Evolutionary conservation across 2,888 invertebrate species (phyloP), one percentile per base, ranked within the genome.

Genomic region (Dicyrtoma fusca): DNA sequence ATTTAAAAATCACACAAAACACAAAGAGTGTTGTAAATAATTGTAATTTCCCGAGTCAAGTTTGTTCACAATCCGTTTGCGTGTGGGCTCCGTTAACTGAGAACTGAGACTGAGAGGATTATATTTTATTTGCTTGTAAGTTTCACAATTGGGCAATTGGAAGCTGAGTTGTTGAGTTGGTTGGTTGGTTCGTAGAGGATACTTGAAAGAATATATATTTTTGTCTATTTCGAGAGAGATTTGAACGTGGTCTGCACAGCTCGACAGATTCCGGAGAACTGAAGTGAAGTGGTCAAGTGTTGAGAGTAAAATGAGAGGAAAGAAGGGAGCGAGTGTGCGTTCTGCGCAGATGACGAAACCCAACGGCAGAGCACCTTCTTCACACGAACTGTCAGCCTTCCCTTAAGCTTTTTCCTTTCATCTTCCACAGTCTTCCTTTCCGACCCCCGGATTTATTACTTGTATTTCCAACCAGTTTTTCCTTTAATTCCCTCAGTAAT

Each of bases 271-370:
- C 11, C 44, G 19, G 19, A 59, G 69, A 69, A 69, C 69, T 69
- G 69, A 69, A 57, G 69, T 69, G 57, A 59, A 69, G 34, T 34
- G 17, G 42, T 45, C 21, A 45, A 69, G 55, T 17, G n/a, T n/a
- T 57, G 2, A 51, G 69, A 21, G 44, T 69, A 44, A 69, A 69
- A 53, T 69, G 69, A 69, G 57, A 23, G 19, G 64, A 19, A 13
- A 45, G 44, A 53, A 4, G 11, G n/a, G 42, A 21, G 21, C 19
- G 61, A 26, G 57, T 57, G 13, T 21, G 26, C 25, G 25, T 25
- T 23, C 57, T 57, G 57, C 57, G 57, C 57, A 57, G 57, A 57
- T 5, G 57, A 23, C 53, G 49, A 49, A 34, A 5, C 25, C 25
- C 23, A 25, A 57, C 21, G 1, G 57, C 25, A 23, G 10, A n/a